phyloP scores from a whole-genome alignment of 2,888 invertebrate genomes.

The Agelastica alni region DNA sequence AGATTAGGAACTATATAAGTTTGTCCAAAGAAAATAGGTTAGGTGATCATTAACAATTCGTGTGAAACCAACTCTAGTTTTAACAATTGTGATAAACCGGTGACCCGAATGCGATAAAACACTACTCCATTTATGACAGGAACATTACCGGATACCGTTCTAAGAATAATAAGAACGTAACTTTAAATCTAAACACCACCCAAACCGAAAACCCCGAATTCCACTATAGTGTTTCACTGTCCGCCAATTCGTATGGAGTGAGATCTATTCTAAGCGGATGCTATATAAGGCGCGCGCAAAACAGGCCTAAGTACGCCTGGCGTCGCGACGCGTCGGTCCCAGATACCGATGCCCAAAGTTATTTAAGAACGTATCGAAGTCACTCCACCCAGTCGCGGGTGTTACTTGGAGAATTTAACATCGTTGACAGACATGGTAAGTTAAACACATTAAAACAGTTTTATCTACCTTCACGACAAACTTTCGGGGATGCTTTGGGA shows the following conservation, averaged over 20 bases:
- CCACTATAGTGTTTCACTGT: slow-evolving; percentile 37
- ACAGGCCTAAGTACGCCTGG: slow-evolving; percentile 27
- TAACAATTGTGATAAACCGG: too few species aligned
- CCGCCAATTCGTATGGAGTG: slow-evolving; percentile 27
- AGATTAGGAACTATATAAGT: too few species aligned
- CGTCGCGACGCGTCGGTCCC: slow-evolving; percentile 31
- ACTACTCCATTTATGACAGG: too few species aligned
- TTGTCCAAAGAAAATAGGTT: too few species aligned
- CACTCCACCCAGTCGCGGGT: slow-evolving; percentile 51
- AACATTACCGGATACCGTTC: too few species aligned
- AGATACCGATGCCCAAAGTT: slow-evolving; percentile 40
- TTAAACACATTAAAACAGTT: slow-evolving; percentile 27
- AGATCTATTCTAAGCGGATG: slow-evolving; percentile 48
- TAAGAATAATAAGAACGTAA: not conserved
- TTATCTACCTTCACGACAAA: not conserved
- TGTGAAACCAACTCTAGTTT: too few species aligned
- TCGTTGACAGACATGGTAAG: slow-evolving; percentile 53
- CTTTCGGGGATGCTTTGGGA: not conserved
- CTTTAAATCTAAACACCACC: not conserved
- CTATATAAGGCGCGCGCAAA: slow-evolving; percentile 51
- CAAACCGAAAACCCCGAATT: slow-evolving; percentile 19
- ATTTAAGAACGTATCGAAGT: slow-evolving; percentile 47
- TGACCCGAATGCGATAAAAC: too few species aligned
- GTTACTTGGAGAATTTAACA: slow-evolving; percentile 50
- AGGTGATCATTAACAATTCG: too few species aligned